Evolutionary conservation across 2,797 vertebrate species (phyloP).

Genomic region (Babyrousa celebensis): DNA sequence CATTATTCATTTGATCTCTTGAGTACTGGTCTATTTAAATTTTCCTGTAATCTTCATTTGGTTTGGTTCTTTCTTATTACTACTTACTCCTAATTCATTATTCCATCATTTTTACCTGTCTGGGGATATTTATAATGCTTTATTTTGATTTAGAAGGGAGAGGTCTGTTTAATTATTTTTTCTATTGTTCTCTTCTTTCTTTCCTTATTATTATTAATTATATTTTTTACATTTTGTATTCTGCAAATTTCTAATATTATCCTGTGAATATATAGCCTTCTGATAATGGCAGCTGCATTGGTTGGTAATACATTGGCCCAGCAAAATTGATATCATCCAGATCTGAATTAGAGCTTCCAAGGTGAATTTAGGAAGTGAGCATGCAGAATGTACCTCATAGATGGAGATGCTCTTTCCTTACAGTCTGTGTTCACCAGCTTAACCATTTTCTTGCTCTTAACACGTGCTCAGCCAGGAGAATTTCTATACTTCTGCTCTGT

Average conservation of each 20-base stretch:
- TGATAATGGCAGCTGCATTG: not conserved
- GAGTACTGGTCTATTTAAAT: not conserved
- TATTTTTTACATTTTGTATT: not conserved
- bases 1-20: slow-evolving; percentile 32
- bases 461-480: not conserved
- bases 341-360: not conserved
- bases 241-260: not conserved
- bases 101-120: not conserved
- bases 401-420: not conserved
- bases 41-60: not conserved
- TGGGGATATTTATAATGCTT: not conserved
- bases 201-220: not conserved
- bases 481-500: not conserved
- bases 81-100: not conserved
- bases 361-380: not conserved
- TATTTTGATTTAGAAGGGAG: not conserved
- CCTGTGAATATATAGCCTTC: not conserved
- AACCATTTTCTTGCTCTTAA: not conserved
- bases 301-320: too few relatives aligned
- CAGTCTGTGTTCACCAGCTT: not conserved
- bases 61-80: not conserved
- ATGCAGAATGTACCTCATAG: not conserved
- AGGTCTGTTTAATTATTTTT: not conserved
- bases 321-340: not conserved
- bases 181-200: not conserved